phyloP scores from a whole-genome alignment of 2,888 invertebrate species.

The Pollenia griseotomentosa region DNA sequence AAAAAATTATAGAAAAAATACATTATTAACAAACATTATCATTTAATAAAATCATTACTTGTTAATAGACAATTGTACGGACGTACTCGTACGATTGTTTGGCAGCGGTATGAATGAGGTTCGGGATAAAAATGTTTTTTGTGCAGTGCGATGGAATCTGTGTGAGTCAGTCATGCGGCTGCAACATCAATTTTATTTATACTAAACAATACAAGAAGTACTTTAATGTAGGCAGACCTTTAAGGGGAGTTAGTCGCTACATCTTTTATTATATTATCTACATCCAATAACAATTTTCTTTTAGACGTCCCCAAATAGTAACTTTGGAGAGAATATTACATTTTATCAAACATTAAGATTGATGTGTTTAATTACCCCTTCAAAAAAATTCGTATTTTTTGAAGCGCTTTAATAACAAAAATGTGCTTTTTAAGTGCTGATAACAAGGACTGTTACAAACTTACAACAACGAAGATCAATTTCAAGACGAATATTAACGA shows the following conservation, averaged over 20 bases:
- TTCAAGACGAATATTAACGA: no score
- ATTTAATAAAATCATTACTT: constrained; percentile 66
- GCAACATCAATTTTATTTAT: background rate
- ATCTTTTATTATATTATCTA: no score
- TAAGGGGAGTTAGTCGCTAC: constrained; percentile 9
- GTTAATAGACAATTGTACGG: constrained; percentile 64
- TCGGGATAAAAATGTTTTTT: constrained; percentile 2
- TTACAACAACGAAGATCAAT: no score
- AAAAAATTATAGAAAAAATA: constrained; percentile 33
- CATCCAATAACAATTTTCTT: no score
- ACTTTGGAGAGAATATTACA: no score
- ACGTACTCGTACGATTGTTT: constrained; percentile 20
- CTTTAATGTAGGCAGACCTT: background rate
- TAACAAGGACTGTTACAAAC: no score
- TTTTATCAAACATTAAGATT: no score
- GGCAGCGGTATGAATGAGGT: constrained; percentile 21
- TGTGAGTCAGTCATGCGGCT: constrained; percentile 5
- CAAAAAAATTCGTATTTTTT: no score
- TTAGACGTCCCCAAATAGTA: no score
- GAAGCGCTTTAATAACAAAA: no score
- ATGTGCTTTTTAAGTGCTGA: no score
- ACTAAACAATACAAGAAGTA: background rate
- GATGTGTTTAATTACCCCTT: no score
- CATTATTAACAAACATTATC: constrained; percentile 65
- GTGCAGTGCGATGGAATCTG: constrained; percentile 7